A percentile compares a stretch with the other conserved stretches of the same genome.
These are phyloP conservation scores for Drosophila biarmipes DNA, from an alignment of 1,140 invertebrate species.

Conservation along the genomic window DNA sequence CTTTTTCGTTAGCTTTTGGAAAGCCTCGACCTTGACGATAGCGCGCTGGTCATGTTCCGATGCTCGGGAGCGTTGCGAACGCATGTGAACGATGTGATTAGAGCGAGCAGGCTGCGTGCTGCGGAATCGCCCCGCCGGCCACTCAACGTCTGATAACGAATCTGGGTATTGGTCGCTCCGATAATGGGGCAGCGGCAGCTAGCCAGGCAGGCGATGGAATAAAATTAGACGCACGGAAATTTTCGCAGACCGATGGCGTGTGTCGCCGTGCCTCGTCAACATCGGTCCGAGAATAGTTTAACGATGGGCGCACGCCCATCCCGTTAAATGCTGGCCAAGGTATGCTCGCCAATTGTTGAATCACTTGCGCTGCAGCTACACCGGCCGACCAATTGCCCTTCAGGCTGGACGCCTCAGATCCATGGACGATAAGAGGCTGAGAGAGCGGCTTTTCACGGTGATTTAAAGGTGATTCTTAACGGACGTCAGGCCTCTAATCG, in stretches of 20 bases:
- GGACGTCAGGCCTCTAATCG: conserved; percentile 11
- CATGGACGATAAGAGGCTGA: conserved; percentile 19
- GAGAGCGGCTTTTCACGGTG: conserved; percentile 59
- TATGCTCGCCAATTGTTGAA: conserved; percentile 5
- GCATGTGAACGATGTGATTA: conserved; percentile 68
- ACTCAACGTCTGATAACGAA: conserved; percentile 42
- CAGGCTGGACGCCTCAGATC: conserved; percentile 24
- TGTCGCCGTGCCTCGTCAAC: conserved; percentile 28
- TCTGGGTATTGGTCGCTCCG: conserved; percentile 21
- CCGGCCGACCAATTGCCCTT: conserved; percentile 32
- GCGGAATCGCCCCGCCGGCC: conserved; percentile 14
- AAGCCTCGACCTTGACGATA: conserved; percentile 69
- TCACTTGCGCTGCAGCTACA: conserved; percentile 3
- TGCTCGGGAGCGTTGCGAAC: conserved; percentile 35
- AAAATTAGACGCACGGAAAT: conserved; percentile 59
- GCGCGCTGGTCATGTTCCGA: conserved; percentile 26
- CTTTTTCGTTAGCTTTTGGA: conserved; percentile 30
- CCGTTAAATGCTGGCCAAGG: not conserved
- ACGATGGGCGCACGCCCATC: conserved; percentile 12
- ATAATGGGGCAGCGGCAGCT: conserved; percentile 45
- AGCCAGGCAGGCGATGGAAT: conserved; percentile 52
- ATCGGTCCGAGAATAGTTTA: conserved; percentile 9
- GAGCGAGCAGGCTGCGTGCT: conserved; percentile 50
- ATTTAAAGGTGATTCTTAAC: conserved; percentile 71
- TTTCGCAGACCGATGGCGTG: conserved; percentile 50